These are phyloP conservation scores for Oreochromis grahami DNA, from an alignment of 2,797 vertebrate genomes.

Conservation along the genomic window DNA sequence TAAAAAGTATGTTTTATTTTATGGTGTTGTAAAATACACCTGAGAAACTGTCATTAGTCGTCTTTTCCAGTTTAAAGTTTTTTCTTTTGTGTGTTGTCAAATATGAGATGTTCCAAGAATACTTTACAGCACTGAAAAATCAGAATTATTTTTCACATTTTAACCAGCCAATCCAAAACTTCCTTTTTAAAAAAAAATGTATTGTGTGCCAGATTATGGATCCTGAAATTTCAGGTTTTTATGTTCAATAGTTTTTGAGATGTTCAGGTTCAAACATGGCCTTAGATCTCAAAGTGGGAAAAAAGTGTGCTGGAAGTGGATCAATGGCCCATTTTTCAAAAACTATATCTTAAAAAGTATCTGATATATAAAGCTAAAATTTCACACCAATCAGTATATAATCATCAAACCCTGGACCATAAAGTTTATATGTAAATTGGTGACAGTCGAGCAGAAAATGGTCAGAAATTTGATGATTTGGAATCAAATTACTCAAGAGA, in stretches of 20 bases:
- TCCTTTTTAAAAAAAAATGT: background rate
- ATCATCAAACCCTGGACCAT: background rate
- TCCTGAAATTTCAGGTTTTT: fast-evolving
- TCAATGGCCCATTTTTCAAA: fast-evolving
- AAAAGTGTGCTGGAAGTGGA: background rate
- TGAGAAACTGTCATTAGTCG: background rate
- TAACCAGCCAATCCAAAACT: background rate
- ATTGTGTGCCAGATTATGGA: background rate
- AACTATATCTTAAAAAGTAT: background rate
- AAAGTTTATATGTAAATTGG: background rate
- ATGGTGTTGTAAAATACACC: background rate
- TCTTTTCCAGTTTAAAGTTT: background rate
- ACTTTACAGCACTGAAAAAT: background rate
- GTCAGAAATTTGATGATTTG: background rate
- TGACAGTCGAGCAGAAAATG: background rate
- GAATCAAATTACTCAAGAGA: background rate
- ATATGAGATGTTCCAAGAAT: background rate
- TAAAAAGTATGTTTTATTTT: background rate
- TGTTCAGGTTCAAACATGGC: too few relatives aligned
- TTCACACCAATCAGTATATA: background rate
- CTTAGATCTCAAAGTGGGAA: too few relatives aligned
- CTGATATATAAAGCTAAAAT: background rate
- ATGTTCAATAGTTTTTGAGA: background rate
- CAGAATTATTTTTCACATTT: background rate
- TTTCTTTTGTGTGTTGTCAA: background rate